A percentile compares a stretch with the other conserved stretches of the same genome.
These are phyloP conservation scores for Temnothorax longispinosus DNA, from an alignment of 1,140 invertebrate species.

Conservation along the genomic window DNA sequence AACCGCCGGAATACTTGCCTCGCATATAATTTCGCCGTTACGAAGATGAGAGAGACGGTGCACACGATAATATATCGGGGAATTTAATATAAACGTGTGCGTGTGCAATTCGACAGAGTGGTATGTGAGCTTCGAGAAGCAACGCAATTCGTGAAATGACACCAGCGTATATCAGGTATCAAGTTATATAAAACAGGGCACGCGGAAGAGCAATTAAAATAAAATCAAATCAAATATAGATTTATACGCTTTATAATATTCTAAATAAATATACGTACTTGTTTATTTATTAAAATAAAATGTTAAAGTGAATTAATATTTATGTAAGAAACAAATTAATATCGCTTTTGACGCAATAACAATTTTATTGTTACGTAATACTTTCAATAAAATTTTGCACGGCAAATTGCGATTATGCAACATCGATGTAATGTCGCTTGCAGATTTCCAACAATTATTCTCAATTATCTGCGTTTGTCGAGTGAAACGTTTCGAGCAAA, in stretches of 20 bases:
- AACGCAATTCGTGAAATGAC: neutral
- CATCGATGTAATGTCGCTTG: neutral
- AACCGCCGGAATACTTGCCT: slow-evolving; percentile 26
- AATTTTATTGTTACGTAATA: slow-evolving; percentile 2
- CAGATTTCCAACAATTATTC: slow-evolving; percentile 13
- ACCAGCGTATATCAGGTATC: neutral
- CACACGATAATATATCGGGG: neutral
- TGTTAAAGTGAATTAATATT: neutral
- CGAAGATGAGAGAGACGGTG: slow-evolving; percentile 38
- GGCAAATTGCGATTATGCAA: slow-evolving; percentile 11
- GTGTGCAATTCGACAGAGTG: slow-evolving; percentile 11
- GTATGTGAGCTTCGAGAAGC: slow-evolving; percentile 4
- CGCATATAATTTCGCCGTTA: slow-evolving; percentile 44
- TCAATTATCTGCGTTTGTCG: slow-evolving; percentile 37
- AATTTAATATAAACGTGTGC: neutral
- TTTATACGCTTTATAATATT: neutral
- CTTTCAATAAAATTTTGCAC: neutral
- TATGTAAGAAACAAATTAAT: neutral
- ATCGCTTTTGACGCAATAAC: neutral
- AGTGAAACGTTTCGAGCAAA: slow-evolving; percentile 14
- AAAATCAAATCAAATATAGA: neutral
- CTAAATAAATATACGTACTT: neutral
- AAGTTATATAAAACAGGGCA: neutral
- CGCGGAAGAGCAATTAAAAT: neutral
- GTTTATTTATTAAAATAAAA: neutral